Base-by-base conservation (phyloP, 2,888 invertebrate genomes). In the Metalampra italica region DNA sequence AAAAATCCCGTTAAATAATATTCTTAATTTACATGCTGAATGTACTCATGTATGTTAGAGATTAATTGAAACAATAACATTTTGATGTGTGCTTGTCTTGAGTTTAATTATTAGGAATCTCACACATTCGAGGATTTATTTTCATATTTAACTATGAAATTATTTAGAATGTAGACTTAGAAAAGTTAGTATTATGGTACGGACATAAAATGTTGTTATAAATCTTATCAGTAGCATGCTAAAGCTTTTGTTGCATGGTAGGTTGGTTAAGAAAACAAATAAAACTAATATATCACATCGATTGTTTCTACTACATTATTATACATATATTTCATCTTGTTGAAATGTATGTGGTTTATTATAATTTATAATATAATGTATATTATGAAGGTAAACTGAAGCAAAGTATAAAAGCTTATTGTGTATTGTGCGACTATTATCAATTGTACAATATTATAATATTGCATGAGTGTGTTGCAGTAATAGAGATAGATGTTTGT, bases 161-260 rank as follows among this genome's bases (percentile, higher is more conserved):
- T 64, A 52, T 62, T 59, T 64, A 60, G 60, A 59, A 58, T 64
- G 69, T 75, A 75, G 75, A 61, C 53, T 66, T 79, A 78, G 71
- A 65, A 60, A 68, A 66, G 64, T 70, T 78, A 75, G 78, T 72
- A 70, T 77, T 76, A 73, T 71, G 68, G 48, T 60, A 69, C 60
- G 57, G 72, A 82, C 80, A 84, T 82, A 69, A 75, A 80, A 79
- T 83, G 82, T 73, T 71, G 65, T 79, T 79, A 78, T 71, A 52
- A 68, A 75, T 68, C 22, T 59, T 76, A 78, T 77, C 71, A 67
- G 75, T 80, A 79, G 82, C 75, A 78, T 80, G 80, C 78, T 76
- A 67, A 75, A 75, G 71, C 75, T 81, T 81, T 68, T 67, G 75
- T 79, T 82, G 86, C 84, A 85, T 84, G 82, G 73, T 86, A 83